A percentile compares a stretch with the other conserved stretches of the same genome.
phyloP scores from a whole-genome alignment of 2,113 vertebrate species.

The Hassar affinis region DNA sequence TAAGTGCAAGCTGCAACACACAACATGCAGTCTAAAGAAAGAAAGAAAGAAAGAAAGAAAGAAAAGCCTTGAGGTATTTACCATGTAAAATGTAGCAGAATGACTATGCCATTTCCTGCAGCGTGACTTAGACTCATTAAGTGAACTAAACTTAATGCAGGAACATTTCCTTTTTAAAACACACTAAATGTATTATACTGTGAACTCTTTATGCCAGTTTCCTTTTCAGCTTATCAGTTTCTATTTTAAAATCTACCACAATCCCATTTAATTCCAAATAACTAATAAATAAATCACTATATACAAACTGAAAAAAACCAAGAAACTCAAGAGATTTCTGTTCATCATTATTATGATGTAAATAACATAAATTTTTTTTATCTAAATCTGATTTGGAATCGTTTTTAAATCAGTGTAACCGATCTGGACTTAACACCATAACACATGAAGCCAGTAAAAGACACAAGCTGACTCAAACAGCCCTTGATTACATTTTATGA shows the following conservation, averaged over 20 bases:
- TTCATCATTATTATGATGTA: too few relatives aligned
- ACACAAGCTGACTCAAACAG: conserved; percentile 64
- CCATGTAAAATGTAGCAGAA: conserved; percentile 14
- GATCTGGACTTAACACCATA: conserved; percentile 10
- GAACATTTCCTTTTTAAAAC: conserved; percentile 39
- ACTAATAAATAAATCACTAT: not conserved
- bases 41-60: not conserved
- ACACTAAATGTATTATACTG: conserved; percentile 28
- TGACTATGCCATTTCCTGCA: conserved; percentile 25
- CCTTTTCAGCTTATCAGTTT: conserved; percentile 31
- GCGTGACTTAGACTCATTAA: conserved; percentile 31
- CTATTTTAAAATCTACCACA: not conserved
- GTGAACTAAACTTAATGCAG: conserved; percentile 23
- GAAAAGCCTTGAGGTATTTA: not conserved
- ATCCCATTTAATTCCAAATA: not conserved
- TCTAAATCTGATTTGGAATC: not conserved
- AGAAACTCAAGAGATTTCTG: not conserved
- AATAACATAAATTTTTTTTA: too few relatives aligned
- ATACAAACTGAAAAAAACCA: not conserved
- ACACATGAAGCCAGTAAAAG: conserved; percentile 47
- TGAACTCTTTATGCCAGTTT: conserved; percentile 24
- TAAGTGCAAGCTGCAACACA: too few relatives aligned
- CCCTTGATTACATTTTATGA: conserved; percentile 66
- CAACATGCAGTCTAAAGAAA: not conserved
- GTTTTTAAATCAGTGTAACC: not conserved